Percentiles rank a stretch among this genome's conserved stretches.
These are phyloP conservation scores for Brachyhypopomus occidentalis DNA, from an alignment of 2,113 vertebrate species.

Conservation along the genomic window DNA sequence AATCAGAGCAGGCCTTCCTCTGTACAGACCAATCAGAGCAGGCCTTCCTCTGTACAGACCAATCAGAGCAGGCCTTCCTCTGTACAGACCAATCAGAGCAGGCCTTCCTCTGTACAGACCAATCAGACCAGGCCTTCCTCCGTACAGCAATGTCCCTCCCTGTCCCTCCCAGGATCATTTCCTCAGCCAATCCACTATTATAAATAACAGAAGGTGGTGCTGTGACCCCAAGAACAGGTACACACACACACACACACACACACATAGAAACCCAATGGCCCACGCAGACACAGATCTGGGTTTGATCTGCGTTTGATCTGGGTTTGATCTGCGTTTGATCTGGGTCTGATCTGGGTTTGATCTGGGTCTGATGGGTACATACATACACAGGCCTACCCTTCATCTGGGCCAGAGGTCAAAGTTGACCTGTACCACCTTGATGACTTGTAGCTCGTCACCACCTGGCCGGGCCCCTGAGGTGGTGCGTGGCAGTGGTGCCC, in stretches of 20 bases:
- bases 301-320: neutral
- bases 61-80: neutral
- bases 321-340: neutral
- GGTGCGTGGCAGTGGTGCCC: neutral
- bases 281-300: no score
- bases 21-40: neutral
- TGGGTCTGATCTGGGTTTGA: neutral
- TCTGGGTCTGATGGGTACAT: neutral
- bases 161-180: conserved; percentile 8
- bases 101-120: neutral
- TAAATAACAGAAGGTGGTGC: conserved; percentile 20
- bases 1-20: neutral
- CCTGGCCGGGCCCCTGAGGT: neutral
- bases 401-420: neutral
- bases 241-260: no score
- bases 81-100: conserved; percentile 1
- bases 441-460: neutral
- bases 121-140: neutral
- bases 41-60: neutral
- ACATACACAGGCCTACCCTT: no score
- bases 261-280: no score
- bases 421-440: neutral
- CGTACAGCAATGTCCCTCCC: no score
- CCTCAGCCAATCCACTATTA: conserved; percentile 14
- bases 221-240: neutral